Percentiles rank a stretch among this genome's conserved stretches.
These are phyloP conservation scores for Aegotheles bennettii DNA, from an alignment of 2,113 vertebrate genomes.

Conservation along the genomic window DNA sequence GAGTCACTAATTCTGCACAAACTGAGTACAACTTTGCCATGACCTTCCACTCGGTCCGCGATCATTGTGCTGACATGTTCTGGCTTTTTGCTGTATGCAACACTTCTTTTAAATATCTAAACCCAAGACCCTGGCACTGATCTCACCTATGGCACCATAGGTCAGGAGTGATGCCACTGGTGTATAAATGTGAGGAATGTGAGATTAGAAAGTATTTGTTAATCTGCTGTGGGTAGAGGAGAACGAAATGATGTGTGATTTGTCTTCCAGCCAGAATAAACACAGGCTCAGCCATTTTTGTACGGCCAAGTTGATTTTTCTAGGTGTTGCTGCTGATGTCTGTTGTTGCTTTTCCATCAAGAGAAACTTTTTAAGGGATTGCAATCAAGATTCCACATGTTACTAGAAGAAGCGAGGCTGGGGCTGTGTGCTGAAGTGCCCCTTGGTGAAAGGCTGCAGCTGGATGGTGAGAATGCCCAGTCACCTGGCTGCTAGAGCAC, in stretches of 20 bases:
- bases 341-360: not conserved
- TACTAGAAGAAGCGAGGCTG: not conserved
- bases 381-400: not conserved
- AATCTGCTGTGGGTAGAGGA: not conserved
- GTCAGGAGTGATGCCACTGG: constrained; percentile 2
- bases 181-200: constrained; percentile 5
- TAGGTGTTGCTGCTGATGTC: constrained; percentile 16
- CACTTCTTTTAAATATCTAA: not conserved
- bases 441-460: not conserved
- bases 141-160: not conserved
- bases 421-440: not conserved
- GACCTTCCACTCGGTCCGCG: not conserved
- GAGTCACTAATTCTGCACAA: not conserved
- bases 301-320: not conserved
- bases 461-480: not conserved
- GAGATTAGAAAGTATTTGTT: constrained; percentile 42
- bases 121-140: not conserved
- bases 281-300: not conserved
- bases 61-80: not conserved
- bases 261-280: constrained; percentile 29
- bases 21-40: not conserved
- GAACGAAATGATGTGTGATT: not conserved
- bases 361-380: not conserved
- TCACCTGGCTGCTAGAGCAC: not conserved
- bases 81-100: not conserved